Conservation (phyloP, 1,140 invertebrate species). For the Ectropis grisescens region DNA sequence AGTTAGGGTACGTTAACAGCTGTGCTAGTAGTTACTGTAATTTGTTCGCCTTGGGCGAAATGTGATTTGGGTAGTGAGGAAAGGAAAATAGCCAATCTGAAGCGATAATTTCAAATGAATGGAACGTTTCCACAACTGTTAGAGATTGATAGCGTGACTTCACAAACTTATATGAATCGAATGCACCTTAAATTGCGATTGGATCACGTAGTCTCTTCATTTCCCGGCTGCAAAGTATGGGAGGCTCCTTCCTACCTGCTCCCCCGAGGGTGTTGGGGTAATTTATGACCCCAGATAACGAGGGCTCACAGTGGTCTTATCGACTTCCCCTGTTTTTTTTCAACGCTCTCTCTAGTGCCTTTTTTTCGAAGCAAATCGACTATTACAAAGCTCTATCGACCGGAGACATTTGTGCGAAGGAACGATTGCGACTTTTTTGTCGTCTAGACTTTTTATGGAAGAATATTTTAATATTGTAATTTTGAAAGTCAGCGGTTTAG, state of each 20-base stretch:
- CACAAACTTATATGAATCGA: conserved; percentile 37
- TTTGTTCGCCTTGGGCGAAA: too few species aligned
- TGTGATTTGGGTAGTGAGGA: too few species aligned
- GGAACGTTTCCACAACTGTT: too few species aligned
- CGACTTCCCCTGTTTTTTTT: conserved; percentile 49
- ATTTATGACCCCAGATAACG: conserved; percentile 65
- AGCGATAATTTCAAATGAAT: too few species aligned
- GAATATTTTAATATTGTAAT: conserved; percentile 8
- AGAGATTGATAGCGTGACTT: conserved; percentile 18
- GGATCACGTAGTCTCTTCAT: conserved; percentile 63
- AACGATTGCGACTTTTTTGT: conserved; percentile 15
- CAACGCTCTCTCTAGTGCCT: conserved; percentile 38
- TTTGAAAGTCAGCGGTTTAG: conserved; percentile 1
- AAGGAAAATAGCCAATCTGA: too few species aligned
- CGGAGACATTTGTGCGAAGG: conserved; percentile 27
- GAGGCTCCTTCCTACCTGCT: conserved; percentile 42
- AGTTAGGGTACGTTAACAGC: too few species aligned
- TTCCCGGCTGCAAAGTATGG: conserved; percentile 43
- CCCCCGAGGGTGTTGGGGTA: conserved; percentile 52
- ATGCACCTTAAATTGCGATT: conserved; percentile 62
- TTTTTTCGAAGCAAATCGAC: conserved; percentile 58
- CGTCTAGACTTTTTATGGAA: conserved; percentile 16
- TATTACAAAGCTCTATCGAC: conserved; percentile 48
- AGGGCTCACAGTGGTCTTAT: conserved; percentile 60
- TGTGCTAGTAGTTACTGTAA: too few species aligned